These are phyloP conservation scores for Eulithis prunata DNA, from an alignment of 2,888 invertebrate genomes.

Conservation along the genomic window DNA sequence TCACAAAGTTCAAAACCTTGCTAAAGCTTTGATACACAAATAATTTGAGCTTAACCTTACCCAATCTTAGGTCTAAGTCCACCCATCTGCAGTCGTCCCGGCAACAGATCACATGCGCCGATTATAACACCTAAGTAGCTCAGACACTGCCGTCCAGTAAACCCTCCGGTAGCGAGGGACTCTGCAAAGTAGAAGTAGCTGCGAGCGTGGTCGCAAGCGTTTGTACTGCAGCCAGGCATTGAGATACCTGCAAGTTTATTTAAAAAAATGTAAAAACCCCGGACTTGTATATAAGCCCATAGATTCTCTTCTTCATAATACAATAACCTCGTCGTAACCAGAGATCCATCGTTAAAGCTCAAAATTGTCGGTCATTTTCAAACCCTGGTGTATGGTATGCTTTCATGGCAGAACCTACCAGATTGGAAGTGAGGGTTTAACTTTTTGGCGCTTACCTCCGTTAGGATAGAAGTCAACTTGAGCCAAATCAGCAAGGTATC, in stretches of 20 bases:
- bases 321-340: too few species aligned
- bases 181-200: conserved; percentile 66
- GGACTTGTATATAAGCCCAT: too few species aligned
- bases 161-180: conserved; percentile 58
- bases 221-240: conserved; percentile 67
- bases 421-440: neutral
- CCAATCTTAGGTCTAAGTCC: conserved; percentile 64
- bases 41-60: conserved; percentile 45
- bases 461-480: conserved; percentile 71
- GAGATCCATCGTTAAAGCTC: too few species aligned
- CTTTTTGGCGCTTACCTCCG: conserved; percentile 46
- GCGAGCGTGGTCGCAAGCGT: conserved; percentile 62
- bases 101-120: conserved; percentile 51
- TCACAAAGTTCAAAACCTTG: too few species aligned
- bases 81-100: conserved; percentile 62
- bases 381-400: too few species aligned
- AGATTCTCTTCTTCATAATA: too few species aligned
- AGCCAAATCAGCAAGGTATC: conserved; percentile 59
- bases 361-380: too few species aligned
- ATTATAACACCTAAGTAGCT: conserved; percentile 62
- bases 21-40: too few species aligned
- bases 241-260: conserved; percentile 40
- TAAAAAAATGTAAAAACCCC: too few species aligned
- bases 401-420: too few species aligned
- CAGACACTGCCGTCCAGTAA: conserved; percentile 62